These are phyloP conservation scores for Laticauda colubrina DNA, from an alignment of 2,113 vertebrate genomes.

Conservation along the genomic window DNA sequence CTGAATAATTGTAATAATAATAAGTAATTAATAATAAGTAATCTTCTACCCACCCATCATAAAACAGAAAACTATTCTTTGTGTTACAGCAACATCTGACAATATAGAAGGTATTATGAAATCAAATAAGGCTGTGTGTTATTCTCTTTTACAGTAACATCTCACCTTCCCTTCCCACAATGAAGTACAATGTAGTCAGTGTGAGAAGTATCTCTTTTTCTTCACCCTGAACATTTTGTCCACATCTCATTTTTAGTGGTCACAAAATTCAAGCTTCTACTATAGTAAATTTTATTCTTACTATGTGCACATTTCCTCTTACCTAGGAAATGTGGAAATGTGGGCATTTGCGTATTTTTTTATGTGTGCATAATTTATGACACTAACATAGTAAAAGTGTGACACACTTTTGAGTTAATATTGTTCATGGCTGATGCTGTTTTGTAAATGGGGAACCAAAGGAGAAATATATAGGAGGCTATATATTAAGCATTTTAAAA, in stretches of 20 bases:
- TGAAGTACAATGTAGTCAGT: slow-evolving; percentile 50
- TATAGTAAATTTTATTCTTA: slow-evolving; percentile 28
- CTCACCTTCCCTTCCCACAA: slow-evolving; percentile 23
- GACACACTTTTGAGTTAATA: background rate
- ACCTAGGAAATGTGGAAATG: background rate
- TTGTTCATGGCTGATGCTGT: background rate
- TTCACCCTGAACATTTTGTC: slow-evolving; percentile 41
- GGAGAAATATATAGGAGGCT: background rate
- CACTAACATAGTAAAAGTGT: background rate
- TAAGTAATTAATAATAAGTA: background rate
- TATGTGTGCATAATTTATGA: background rate
- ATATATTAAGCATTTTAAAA: background rate
- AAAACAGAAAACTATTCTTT: background rate
- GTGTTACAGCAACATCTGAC: background rate
- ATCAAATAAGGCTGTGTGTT: slow-evolving; percentile 17
- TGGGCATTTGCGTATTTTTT: background rate
- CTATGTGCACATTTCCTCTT: background rate
- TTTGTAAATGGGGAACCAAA: background rate
- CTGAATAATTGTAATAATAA: no score
- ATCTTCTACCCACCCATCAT: background rate
- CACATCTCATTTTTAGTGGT: slow-evolving; percentile 49
- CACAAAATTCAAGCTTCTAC: slow-evolving; percentile 15
- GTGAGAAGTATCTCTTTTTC: slow-evolving; percentile 37
- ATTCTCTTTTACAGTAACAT: slow-evolving; percentile 20
- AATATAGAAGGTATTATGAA: slow-evolving; percentile 21